Base-by-base conservation (phyloP, 2,113 vertebrate species). In the Xenopus borealis region DNA sequence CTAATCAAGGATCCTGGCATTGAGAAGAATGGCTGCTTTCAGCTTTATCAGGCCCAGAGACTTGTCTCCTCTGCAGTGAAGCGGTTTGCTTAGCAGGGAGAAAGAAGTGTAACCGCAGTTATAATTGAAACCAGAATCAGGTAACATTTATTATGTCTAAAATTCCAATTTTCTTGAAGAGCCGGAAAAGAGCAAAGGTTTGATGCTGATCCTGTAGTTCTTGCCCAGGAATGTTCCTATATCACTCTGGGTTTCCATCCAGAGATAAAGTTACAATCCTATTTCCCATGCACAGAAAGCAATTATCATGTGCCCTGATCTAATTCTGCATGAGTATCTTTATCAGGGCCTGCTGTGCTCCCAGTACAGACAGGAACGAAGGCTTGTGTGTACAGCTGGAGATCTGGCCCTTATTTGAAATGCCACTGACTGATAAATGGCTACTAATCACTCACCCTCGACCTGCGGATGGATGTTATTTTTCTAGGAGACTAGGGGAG, bases 341-440 rank as follows among this genome's bases (percentile, higher is more conserved):
- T 66, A 30, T 81, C 66, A 79, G 2, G 80, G 27, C 66, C 82
- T 72, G 79, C 81, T 81, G 81, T 70, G 78, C 50, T 23, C 76
- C 46, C 53, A 27, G 23, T 27, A 4, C 33, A 55, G 78, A 62
- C 55, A 33, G 0, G 0, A 6, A 55, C 17, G 27, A 40, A 63
- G 77, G 78, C 67, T 74, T 20, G 77, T 61, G 69, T 79, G 70
- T 66, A 78, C 66, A 80, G 66, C 69, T 69, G 73, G 85, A 75
- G 68, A 30, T 71, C 50, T 71, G 72, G 57, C 72, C 62, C 59
- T 17, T 46, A 57, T 78, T 59, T 62, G 71, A 63, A 62, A 79
- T 62, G 19, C 75, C 12, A 7, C 11, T 61, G 30, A 0, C 75
- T 62, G 50, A 64, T 57, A 27, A 66, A 80, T 72, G 70, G 18